Evolutionary conservation across 2,113 vertebrate genomes (phyloP).

Genomic region (Zapus hudsonius): DNA sequence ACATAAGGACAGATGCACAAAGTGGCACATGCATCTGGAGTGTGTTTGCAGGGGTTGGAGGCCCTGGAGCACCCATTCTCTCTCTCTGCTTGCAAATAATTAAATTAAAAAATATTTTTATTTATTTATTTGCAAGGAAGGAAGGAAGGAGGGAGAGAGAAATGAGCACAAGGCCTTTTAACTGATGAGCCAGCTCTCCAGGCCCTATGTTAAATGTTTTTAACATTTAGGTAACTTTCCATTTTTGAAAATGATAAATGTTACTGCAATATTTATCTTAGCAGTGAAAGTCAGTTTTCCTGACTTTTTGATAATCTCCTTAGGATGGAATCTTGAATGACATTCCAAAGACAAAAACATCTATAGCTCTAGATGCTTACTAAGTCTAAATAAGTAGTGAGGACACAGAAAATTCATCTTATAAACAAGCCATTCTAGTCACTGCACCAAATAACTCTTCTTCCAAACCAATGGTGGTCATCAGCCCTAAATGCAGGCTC

Average conservation of each 20-base stretch:
- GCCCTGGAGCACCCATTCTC: too few relatives aligned
- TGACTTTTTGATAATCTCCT: slow-evolving; percentile 50
- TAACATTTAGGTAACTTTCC: neutral
- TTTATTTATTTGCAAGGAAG: too few relatives aligned
- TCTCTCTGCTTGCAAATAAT: too few relatives aligned
- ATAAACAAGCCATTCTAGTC: slow-evolving; percentile 26
- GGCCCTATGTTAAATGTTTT: slow-evolving; percentile 9
- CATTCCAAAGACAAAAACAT: slow-evolving; percentile 28
- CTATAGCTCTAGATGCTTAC: slow-evolving; percentile 18
- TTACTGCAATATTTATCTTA: neutral
- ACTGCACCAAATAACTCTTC: slow-evolving; percentile 42
- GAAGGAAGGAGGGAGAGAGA: too few relatives aligned
- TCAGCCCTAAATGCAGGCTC: neutral
- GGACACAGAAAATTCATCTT: slow-evolving; percentile 48
- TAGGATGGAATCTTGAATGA: slow-evolving; percentile 36
- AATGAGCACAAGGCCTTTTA: too few relatives aligned
- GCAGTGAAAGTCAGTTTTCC: neutral
- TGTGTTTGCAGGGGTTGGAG: too few relatives aligned
- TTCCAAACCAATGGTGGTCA: slow-evolving; percentile 43
- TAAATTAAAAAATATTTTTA: too few relatives aligned
- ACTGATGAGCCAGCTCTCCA: too few relatives aligned
- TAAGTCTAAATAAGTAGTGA: slow-evolving; percentile 16
- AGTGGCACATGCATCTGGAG: too few relatives aligned
- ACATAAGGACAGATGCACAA: too few relatives aligned
- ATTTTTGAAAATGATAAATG: slow-evolving; percentile 34